A percentile compares a stretch with the other conserved stretches of the same genome.
phyloP scores from a whole-genome alignment of 2,113 vertebrate genomes.

The Sminthopsis crassicaudata region DNA sequence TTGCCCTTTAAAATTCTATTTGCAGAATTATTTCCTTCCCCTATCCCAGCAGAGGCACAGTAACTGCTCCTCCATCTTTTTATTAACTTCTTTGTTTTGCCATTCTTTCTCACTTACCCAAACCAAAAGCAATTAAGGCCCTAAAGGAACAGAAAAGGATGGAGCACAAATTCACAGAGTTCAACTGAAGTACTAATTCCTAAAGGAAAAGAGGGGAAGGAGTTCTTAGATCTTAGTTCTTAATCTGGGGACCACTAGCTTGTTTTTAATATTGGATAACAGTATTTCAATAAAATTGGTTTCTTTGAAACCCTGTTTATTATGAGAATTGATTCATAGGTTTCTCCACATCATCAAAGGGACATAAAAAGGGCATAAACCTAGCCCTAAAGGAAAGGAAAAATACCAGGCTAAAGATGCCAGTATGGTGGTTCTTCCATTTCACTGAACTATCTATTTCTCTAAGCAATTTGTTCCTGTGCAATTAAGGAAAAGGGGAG shows the following conservation, averaged over 20 bases:
- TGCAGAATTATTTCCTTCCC: not conserved
- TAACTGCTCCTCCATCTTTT: not conserved
- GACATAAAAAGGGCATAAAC: not conserved
- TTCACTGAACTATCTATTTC: not conserved
- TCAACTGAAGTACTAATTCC: constrained; percentile 3
- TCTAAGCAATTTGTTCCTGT: not conserved
- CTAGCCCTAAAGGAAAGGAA: not conserved
- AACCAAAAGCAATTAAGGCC: not conserved
- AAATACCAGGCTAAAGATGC: not conserved
- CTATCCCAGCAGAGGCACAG: not conserved
- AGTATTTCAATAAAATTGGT: not conserved
- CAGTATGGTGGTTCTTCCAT: not conserved
- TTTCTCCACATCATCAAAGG: not conserved
- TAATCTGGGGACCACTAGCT: not conserved
- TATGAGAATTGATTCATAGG: not conserved
- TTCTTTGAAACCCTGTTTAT: not conserved
- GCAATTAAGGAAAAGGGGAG: constrained; percentile 26
- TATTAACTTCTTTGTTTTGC: not conserved
- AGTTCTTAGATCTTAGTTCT: not conserved
- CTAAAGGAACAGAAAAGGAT: not conserved
- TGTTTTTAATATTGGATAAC: not conserved
- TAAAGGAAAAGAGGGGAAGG: not conserved
- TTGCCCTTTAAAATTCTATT: not conserved
- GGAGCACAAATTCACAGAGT: constrained; percentile 4
- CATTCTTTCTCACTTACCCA: not conserved